These are phyloP conservation scores for Sipha flava DNA, from an alignment of 1,140 invertebrate species.

Conservation along the genomic window DNA sequence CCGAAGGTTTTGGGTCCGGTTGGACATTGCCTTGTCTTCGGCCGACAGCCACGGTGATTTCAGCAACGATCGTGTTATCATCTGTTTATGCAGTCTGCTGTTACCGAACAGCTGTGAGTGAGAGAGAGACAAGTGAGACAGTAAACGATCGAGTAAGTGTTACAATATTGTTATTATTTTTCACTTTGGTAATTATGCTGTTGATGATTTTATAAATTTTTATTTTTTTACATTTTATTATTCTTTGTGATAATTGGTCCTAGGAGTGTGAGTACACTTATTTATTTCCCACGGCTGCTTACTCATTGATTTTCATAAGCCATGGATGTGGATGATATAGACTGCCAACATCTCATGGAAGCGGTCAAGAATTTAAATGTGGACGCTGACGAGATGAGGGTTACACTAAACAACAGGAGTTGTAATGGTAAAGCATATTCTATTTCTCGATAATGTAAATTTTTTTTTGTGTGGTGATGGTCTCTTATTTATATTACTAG, in stretches of 20 bases:
- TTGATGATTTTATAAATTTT: neutral
- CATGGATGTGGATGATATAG: slow-evolving; percentile 6
- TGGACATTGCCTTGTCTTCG: too few relatives aligned
- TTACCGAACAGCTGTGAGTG: neutral
- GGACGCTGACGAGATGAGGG: neutral
- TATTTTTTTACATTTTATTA: neutral
- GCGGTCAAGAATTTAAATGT: neutral
- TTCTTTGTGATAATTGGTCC: neutral
- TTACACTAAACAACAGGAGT: slow-evolving; percentile 12
- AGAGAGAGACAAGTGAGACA: neutral
- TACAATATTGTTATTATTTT: neutral
- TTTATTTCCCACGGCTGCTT: neutral
- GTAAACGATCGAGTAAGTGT: neutral
- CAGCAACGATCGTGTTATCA: neutral
- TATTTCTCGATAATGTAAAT: neutral
- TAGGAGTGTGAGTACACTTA: neutral
- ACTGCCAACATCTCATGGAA: neutral
- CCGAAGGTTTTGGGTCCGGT: too few relatives aligned
- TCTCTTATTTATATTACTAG: neutral
- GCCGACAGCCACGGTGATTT: too few relatives aligned
- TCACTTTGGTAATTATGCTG: neutral
- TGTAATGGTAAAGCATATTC: neutral
- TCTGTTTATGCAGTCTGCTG: neutral
- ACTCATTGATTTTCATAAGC: neutral
- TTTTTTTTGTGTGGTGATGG: neutral